These are phyloP conservation scores for Dermolepida albohirtum DNA, from an alignment of 2,888 invertebrate species.

Conservation along the genomic window DNA sequence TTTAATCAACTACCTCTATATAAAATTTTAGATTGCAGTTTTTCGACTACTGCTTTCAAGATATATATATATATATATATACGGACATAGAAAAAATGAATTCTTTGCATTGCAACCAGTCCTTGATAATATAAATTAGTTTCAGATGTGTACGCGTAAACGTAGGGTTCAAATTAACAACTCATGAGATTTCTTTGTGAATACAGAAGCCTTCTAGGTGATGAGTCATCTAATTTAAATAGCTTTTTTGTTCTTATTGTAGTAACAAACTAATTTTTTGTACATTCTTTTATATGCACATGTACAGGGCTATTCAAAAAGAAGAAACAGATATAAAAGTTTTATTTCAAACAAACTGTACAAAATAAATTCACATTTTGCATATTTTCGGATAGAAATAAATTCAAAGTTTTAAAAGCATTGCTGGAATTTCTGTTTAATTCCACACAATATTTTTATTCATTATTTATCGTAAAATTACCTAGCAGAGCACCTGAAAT, in stretches of 20 bases:
- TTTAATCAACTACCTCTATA: no score
- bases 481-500: no score
- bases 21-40: no score
- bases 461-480: no score
- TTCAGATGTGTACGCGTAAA: conserved; percentile 18
- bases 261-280: not conserved
- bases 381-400: no score
- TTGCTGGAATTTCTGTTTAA: no score
- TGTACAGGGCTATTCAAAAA: no score
- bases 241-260: conserved; percentile 13
- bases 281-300: not conserved
- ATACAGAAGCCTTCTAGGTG: not conserved
- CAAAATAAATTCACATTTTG: no score
- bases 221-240: conserved; percentile 34
- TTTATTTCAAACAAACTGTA: no score
- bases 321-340: no score
- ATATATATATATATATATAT: conserved; percentile 1
- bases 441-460: no score
- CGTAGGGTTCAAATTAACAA: conserved; percentile 21
- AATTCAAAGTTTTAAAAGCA: no score
- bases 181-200: not conserved
- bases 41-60: not conserved
- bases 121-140: conserved; percentile 14
- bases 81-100: conserved; percentile 7
- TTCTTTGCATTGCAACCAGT: not conserved